Evolutionary conservation across 2,888 invertebrate species (phyloP).

Genomic region (Seira sanloemensis): DNA sequence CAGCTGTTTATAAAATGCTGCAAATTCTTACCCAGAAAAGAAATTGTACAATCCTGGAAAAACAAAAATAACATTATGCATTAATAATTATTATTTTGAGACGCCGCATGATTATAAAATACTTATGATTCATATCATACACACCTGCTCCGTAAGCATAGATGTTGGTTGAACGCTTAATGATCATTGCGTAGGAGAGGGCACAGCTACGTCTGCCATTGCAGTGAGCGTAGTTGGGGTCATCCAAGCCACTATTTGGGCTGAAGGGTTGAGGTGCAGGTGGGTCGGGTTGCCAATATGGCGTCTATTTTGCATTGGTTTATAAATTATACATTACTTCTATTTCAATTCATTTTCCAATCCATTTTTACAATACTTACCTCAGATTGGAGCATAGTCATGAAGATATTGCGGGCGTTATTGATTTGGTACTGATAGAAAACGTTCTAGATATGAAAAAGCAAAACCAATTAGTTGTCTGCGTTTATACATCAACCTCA

Average conservation of each 20-base stretch:
- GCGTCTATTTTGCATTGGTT: too few relatives aligned
- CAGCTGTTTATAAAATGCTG: too few relatives aligned
- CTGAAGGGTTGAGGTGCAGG: constrained; percentile 66
- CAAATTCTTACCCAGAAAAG: too few relatives aligned
- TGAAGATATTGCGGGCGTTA: constrained; percentile 67
- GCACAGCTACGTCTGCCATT: constrained; percentile 45
- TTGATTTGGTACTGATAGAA: constrained; percentile 68
- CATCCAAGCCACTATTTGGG: constrained; percentile 54
- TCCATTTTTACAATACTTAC: too few relatives aligned
- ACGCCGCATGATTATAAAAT: too few relatives aligned
- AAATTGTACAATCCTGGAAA: too few relatives aligned
- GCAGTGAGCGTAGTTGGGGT: constrained; percentile 68
- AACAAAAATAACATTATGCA: too few relatives aligned
- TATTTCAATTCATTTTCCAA: background rate
- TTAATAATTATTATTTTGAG: too few relatives aligned
- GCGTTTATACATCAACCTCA: too few relatives aligned
- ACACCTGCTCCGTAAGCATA: constrained; percentile 71
- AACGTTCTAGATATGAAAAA: too few relatives aligned
- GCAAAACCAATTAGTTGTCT: too few relatives aligned
- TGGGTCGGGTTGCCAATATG: constrained; percentile 70
- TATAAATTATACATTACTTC: background rate
- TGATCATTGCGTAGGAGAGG: constrained; percentile 62
- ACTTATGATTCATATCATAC: too few relatives aligned
- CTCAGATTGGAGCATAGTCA: constrained; percentile 72
- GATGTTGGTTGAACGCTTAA: constrained; percentile 53